Evolutionary conservation across 2,797 vertebrate species (phyloP), one percentile per base, ranked within the genome.

Genomic region (Crotalus adamanteus): DNA sequence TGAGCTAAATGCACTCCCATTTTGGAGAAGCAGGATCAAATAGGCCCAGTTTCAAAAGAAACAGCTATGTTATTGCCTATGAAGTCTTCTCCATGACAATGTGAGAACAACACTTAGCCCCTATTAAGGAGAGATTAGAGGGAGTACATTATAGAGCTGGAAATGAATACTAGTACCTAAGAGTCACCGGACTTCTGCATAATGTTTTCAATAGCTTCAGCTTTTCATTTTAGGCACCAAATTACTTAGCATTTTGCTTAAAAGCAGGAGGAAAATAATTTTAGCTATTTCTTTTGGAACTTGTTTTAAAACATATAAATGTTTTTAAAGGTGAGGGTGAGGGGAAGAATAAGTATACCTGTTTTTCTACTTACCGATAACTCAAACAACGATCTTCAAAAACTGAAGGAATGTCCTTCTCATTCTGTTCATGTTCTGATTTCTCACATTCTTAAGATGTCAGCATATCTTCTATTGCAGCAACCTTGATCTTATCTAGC

Each of bases 401-500:
- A 88, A 20, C 37, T 56, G n/a, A 57, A 69, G 55, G 37, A 22
- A 57, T 53, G 92, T 25, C 85, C 92, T 92, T 94, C 86, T 94
- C 42, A 94, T 95, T 95, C 73, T 25, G 73, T 0, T 0, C 0
- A 3, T 92, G 94, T 53, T 95, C 89, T 83, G 73, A 94, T 95
- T 95, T 94, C 83, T 96, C 89, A 85, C 53, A 3, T 90, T 47
- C 47, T 47, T 47, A 31, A 87, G 94, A 92, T 42, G 65, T 73
- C 86, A 47, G 86, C 87, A 12, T 92, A 42, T 94, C 91, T 95
- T 96, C 92, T 96, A 91, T 96, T 90, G 96, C 93, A 83, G 13
- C 55, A 96, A 42, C 88, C 95, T 96, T 96, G 94, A 97, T 96
- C 96, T 94, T 78, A 96, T 96, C 55, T 95, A 96, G 91, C 91